Evolutionary conservation across 2,113 vertebrate species (phyloP), one percentile per base, ranked within the genome.

Genomic region (Fukomys damarensis): DNA sequence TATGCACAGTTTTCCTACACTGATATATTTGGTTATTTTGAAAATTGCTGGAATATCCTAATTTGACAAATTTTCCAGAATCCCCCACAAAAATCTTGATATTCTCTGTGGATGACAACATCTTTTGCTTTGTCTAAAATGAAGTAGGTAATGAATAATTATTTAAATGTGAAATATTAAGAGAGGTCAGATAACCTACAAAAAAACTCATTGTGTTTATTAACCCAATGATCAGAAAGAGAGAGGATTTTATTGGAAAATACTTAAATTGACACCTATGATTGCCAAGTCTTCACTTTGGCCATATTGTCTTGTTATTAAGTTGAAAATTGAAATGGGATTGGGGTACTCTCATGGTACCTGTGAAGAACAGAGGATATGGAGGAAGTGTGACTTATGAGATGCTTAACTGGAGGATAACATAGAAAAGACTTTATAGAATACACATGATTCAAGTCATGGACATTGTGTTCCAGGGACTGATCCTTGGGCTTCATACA

Each of bases 1-100:
- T 95, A 95, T 91, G 79, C 96, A 95, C 28, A 89, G 84, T 92
- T 92, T 98, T 94, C 80, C 59, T 85, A 82, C 56, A 95, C 77
- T 81, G 95, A 88, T 80, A 66, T 95, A 84, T 56, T 97, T 95
- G 93, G 77, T 93, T 95, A 76, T 93, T 95, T 97, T 95, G 90
- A 88, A 89, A 96, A 93, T 90, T 74, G 17, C 77, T 76, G 28
- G 54, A 85, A 93, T 90, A 87, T 76, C 83, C 92, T 93, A 82
- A 93, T 84, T 97, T 96, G 92, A 93, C 87, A 85, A 86, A 61
- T 63, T 89, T 84, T 94, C 28, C 30, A 95, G 76, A 92, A 92
- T 88, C 30, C 46, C 35, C 32, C 32, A 85, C 38, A 90, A 91
- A 76, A 81, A 59, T 56, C 83, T 92, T 93, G 72, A 96, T 84